Percentiles rank a stretch among this genome's conserved stretches.
Conservation (phyloP, 2,888 invertebrate genomes). For the Fragum sueziense region DNA sequence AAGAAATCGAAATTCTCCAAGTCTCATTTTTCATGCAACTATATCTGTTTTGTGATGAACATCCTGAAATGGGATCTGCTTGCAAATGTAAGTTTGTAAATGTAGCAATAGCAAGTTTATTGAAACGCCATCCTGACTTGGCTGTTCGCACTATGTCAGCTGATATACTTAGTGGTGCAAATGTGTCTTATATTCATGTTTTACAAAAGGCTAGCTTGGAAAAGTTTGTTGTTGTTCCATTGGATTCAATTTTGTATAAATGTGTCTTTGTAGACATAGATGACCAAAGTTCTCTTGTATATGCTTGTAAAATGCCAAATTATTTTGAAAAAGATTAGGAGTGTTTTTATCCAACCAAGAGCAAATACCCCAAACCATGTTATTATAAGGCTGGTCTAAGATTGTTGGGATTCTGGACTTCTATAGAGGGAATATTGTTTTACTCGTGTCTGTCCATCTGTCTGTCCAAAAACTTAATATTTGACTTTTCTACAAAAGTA, state of each 20-base stretch:
- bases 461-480: too few species aligned
- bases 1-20: background rate
- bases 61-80: background rate
- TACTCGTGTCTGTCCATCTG: too few species aligned
- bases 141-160: background rate
- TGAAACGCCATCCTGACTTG: background rate
- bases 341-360: too few species aligned
- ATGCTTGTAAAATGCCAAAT: constrained; percentile 23
- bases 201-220: background rate
- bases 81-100: constrained; percentile 1
- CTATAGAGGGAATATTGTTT: background rate
- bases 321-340: constrained; percentile 8
- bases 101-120: background rate
- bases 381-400: too few species aligned
- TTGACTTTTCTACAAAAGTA: too few species aligned
- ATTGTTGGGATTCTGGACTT: background rate
- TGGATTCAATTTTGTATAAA: background rate
- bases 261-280: constrained; percentile 12
- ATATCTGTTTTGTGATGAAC: constrained; percentile 8
- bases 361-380: too few species aligned
- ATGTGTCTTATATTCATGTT: background rate
- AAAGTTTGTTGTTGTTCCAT: background rate
- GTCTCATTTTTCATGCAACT: background rate
- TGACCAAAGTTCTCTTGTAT: background rate
- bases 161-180: constrained; percentile 6